Conservation (phyloP, 1,140 invertebrate species). For the Microplitis mediator region DNA sequence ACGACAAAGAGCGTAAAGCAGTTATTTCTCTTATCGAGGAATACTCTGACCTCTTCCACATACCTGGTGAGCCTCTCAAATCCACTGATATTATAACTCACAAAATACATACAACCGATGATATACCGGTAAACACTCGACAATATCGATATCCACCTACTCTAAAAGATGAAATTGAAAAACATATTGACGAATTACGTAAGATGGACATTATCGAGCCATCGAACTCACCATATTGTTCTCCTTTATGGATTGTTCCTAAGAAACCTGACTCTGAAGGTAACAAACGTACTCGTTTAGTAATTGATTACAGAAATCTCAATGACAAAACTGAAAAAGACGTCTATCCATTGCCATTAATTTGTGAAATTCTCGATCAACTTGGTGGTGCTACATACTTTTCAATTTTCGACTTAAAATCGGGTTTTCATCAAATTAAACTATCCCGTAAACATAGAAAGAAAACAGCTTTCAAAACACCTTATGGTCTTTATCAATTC, state of each 20-base stretch:
- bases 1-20: neutral
- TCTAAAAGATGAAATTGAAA: conserved; percentile 29
- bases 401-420: conserved; percentile 20
- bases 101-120: conserved; percentile 31
- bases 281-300: conserved; percentile 21
- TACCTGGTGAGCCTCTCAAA: neutral
- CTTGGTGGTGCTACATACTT: conserved; percentile 50
- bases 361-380: conserved; percentile 54
- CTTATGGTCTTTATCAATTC: conserved; percentile 52
- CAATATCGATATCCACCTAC: conserved; percentile 31
- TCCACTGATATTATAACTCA: conserved; percentile 32
- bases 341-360: conserved; percentile 58
- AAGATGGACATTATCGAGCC: conserved; percentile 36
- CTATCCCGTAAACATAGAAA: conserved; percentile 45
- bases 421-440: conserved; percentile 59
- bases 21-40: neutral
- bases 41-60: conserved; percentile 6
- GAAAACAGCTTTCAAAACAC: conserved; percentile 57
- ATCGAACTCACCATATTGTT: conserved; percentile 39
- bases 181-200: conserved; percentile 39
- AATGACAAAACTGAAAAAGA: conserved; percentile 45
- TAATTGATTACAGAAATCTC: neutral
- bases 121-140: conserved; percentile 29
- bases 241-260: conserved; percentile 17
- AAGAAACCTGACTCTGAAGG: conserved; percentile 30